Percentiles rank a stretch among this genome's conserved stretches.
Conservation (phyloP, 2,888 invertebrate genomes). For the Acronicta alni region DNA sequence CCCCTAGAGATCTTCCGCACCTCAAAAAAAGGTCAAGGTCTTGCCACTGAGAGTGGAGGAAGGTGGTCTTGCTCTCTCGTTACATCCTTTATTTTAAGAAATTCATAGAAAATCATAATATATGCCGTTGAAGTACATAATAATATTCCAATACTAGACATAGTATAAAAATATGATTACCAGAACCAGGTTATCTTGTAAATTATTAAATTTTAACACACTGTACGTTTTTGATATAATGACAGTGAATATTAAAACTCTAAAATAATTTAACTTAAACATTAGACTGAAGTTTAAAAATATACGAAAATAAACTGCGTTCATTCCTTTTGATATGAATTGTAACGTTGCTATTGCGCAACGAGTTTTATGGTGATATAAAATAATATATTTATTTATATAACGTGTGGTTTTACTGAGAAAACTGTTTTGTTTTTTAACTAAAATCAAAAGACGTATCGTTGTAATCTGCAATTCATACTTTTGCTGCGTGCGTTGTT, state of each 20-base stretch:
- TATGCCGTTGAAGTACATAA: no score
- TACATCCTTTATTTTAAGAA: no score
- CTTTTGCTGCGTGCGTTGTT: no score
- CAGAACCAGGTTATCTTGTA: slow-evolving; percentile 58
- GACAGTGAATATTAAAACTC: slow-evolving; percentile 8
- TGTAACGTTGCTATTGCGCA: slow-evolving; percentile 1
- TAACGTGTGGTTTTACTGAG: neutral
- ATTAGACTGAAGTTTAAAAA: slow-evolving; percentile 9
- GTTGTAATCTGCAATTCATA: no score
- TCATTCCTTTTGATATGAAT: neutral
- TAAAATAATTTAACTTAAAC: slow-evolving; percentile 1
- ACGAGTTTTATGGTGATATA: slow-evolving; percentile 21
- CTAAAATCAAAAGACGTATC: no score
- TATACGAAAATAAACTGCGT: slow-evolving; percentile 11
- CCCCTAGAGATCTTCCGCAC: no score
- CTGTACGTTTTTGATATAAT: neutral
- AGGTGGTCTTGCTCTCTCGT: no score
- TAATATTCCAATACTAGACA: no score
- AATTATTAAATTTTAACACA: slow-evolving; percentile 46
- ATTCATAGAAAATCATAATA: no score
- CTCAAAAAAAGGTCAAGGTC: no score
- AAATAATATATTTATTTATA: slow-evolving; percentile 19
- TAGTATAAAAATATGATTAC: slow-evolving; percentile 42
- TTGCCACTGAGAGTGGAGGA: no score
- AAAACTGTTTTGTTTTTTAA: neutral